Evolutionary conservation across 2,113 vertebrate species (phyloP).

Genomic region (Rhizomys pruinosus): DNA sequence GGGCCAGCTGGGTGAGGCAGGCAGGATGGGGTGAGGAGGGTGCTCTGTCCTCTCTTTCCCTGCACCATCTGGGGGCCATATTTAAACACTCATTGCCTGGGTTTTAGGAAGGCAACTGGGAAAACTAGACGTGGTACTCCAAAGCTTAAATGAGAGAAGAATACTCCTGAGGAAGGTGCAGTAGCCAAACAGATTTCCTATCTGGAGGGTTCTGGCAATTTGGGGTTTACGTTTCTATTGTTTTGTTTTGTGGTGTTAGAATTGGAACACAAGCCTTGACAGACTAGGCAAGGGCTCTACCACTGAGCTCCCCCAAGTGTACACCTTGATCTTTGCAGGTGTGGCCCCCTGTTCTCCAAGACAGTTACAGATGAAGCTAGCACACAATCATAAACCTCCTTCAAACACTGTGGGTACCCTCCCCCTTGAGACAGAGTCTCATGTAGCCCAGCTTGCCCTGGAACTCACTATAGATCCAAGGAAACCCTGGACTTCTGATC

Average conservation of each 20-base stretch:
- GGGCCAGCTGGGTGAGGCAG: slow-evolving; percentile 76
- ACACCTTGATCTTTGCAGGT: neutral
- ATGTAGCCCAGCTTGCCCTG: neutral
- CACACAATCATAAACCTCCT: neutral
- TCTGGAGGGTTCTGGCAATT: neutral
- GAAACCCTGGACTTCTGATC: neutral
- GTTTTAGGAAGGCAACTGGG: slow-evolving; percentile 5
- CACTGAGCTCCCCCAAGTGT: neutral
- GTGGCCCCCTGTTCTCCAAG: too few relatives aligned
- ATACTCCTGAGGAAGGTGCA: neutral
- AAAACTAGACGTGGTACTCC: neutral
- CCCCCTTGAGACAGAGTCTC: neutral
- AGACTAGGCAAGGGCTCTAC: neutral
- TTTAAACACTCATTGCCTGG: slow-evolving; percentile 76
- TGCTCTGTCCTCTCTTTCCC: slow-evolving; percentile 74
- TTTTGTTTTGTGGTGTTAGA: neutral
- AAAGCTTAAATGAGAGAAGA: neutral
- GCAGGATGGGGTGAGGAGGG: slow-evolving; percentile 76
- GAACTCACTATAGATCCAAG: neutral
- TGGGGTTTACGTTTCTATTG: neutral
- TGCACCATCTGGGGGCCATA: slow-evolving; percentile 84
- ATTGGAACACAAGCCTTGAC: too few relatives aligned
- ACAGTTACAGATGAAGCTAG: neutral
- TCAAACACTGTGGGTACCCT: neutral
- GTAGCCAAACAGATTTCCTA: neutral